Conservation (phyloP, 2,797 vertebrate species). For the Pelochelys cantorii region DNA sequence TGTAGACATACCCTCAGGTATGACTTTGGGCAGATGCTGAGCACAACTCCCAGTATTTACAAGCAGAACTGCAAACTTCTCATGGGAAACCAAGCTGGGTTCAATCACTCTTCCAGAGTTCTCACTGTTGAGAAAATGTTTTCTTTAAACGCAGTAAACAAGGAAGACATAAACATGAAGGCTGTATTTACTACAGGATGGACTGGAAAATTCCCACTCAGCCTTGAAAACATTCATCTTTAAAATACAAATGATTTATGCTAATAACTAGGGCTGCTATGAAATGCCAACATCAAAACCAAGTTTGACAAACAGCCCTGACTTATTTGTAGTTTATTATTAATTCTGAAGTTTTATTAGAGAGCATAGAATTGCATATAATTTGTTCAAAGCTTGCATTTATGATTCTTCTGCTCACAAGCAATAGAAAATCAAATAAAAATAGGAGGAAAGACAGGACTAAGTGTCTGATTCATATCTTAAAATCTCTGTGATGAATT, state of each 20-base stretch:
- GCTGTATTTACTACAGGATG: not conserved
- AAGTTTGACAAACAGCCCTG: constrained; percentile 31
- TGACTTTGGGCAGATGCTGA: not conserved
- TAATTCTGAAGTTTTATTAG: constrained; percentile 29
- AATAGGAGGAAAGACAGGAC: not conserved
- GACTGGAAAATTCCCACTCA: not conserved
- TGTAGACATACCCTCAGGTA: not conserved
- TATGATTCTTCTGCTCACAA: not conserved
- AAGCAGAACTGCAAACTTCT: not conserved
- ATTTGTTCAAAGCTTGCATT: constrained; percentile 2
- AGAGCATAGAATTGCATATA: not conserved
- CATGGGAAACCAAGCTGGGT: not conserved
- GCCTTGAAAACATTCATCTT: not conserved
- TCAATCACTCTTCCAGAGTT: not conserved
- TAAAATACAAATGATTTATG: constrained; percentile 54
- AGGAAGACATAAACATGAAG: not conserved
- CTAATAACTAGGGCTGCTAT: constrained; percentile 18
- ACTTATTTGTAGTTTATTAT: constrained; percentile 32
- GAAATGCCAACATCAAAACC: constrained; percentile 57
- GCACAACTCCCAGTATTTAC: not conserved
- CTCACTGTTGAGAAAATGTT: not conserved
- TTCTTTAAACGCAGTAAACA: not conserved
- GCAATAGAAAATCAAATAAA: constrained; percentile 12
- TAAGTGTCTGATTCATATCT: not conserved
- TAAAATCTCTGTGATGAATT: not conserved